Base-by-base conservation (phyloP, 1,140 invertebrate species). In the Nasonia vitripennis region DNA sequence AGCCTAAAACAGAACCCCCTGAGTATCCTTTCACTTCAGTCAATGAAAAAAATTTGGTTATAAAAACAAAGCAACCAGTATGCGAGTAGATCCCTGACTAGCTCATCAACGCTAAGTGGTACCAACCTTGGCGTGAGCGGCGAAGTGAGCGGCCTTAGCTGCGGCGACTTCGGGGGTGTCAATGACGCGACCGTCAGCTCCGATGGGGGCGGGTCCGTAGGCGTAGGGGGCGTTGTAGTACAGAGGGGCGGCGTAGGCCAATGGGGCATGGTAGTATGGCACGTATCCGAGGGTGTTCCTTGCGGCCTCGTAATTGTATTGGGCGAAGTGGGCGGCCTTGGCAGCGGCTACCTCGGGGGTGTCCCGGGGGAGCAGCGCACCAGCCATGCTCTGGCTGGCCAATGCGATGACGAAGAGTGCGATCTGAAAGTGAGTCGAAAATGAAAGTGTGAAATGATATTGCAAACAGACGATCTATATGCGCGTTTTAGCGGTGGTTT, bases 151-250 rank as follows among this genome's bases (percentile, higher is more conserved):
- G 34, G 94, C 93, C 88, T 95, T 95, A n/a, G 95, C 93, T 77
- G 94, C 94, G 78, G 94, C 94, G 0, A 95, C 95, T 90, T 95
- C 95, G 77, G 95, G 94, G 10, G 95, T 95, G 67, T 95, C 95
- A 0, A 95, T 92, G 71, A 96, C 94, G 81, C 94, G 94, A 75
- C 95, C 95, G 87, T 95, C 94, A 9, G 94, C 94, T 31, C 94
- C 94, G 14, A 95, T 88, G 1, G 94, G 94, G 27, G 94, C 94
- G n/a, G 90, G 92, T 9, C 91, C 91, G 68, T 91, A 92, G 0
- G 81, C 51, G 20, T 88, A 83, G 1, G 88, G 88, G 7, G 23
- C n/a, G 20, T 17, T 71, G 37, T 55, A 81, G 41, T 31, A 41
- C 10, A 82, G 9, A 3, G 84, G 84, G 6, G 78, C 67, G 14